Evolutionary conservation across 1,140 invertebrate genomes (phyloP).

Genomic region (Scaptomyza hsui): DNA sequence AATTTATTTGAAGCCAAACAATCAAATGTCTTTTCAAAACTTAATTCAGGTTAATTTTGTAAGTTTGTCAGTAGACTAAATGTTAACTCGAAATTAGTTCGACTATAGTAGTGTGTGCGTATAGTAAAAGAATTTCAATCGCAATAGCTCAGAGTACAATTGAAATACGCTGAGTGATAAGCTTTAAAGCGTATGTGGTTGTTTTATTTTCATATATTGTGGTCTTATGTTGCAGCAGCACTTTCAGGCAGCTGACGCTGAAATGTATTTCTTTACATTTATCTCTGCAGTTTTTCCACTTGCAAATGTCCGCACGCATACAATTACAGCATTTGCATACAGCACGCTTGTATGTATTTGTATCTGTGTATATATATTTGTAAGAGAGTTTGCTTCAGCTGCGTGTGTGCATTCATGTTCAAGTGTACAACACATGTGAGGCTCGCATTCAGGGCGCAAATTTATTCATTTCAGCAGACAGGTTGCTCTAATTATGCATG

Average conservation of each 20-base stretch:
- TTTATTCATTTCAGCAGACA: constrained; percentile 72
- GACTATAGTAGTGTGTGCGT: no score
- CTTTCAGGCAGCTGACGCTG: constrained; percentile 2
- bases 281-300: constrained; percentile 8
- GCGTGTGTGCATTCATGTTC: constrained; percentile 34
- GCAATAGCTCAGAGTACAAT: not conserved
- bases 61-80: no score
- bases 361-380: not conserved
- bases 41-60: no score
- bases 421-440: constrained; percentile 39
- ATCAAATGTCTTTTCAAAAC: no score
- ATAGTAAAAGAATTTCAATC: not conserved
- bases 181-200: constrained; percentile 9
- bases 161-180: not conserved
- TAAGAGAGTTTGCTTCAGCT: constrained; percentile 2
- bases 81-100: no score
- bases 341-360: not conserved
- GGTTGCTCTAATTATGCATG: constrained; percentile 69
- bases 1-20: no score
- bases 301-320: constrained; percentile 13
- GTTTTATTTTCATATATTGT: constrained; percentile 21
- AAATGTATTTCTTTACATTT: constrained; percentile 38
- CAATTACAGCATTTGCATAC: not conserved
- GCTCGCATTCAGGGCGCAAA: constrained; percentile 49
- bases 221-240: constrained; percentile 1